phyloP scores from a whole-genome alignment of 2,797 vertebrate genomes.

The Danionella dracula region DNA sequence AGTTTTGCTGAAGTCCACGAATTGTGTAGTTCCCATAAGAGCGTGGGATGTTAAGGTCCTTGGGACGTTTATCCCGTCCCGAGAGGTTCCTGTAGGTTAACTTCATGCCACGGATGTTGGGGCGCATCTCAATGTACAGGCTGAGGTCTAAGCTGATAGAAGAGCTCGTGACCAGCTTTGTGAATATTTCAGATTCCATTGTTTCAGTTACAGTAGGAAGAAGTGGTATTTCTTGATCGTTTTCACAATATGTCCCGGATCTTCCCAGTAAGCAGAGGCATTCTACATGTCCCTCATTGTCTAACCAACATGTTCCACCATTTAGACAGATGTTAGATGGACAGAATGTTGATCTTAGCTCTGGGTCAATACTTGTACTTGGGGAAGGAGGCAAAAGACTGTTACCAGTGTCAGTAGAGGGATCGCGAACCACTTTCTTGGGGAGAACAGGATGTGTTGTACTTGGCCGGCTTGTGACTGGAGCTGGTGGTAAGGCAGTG shows the following conservation, averaged over 20 bases:
- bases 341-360: constrained; percentile 64
- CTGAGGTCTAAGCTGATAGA: constrained; percentile 78
- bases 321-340: constrained; percentile 81
- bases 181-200: constrained; percentile 59
- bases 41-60: constrained; percentile 78
- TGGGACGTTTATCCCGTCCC: constrained; percentile 80
- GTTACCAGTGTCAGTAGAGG: constrained; percentile 22
- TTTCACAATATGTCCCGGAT: constrained; percentile 77
- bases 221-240: not conserved
- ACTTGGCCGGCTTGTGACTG: constrained; percentile 32
- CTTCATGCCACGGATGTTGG: constrained; percentile 78
- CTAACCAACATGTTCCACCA: constrained; percentile 80
- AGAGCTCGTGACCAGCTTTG: constrained; percentile 60
- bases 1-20: constrained; percentile 83
- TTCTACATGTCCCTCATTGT: constrained; percentile 57
- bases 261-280: constrained; percentile 78
- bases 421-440: constrained; percentile 70
- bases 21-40: constrained; percentile 84
- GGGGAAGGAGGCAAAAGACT: constrained; percentile 39
- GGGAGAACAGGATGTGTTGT: constrained; percentile 56
- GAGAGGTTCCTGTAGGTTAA: constrained; percentile 90
- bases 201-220: constrained; percentile 37
- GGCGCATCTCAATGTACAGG: constrained; percentile 71
- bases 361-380: constrained; percentile 33
- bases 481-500: constrained; percentile 54